Conservation (phyloP, 2,888 invertebrate species). For the Epirrhoe tristata region DNA sequence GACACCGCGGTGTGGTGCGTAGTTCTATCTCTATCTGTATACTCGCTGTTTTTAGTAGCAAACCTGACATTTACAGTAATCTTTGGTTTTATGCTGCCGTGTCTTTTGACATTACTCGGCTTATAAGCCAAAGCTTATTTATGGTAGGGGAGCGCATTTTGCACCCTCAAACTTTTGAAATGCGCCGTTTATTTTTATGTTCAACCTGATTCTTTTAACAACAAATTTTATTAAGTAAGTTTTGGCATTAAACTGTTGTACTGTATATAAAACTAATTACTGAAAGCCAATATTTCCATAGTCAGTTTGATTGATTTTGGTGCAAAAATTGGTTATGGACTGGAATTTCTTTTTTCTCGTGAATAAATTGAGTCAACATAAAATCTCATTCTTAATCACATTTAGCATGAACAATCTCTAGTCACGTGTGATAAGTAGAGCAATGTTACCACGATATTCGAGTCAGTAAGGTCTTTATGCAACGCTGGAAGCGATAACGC, state of each 20-base stretch:
- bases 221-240: neutral
- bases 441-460: conserved; percentile 7
- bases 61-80: conserved; percentile 36
- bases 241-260: neutral
- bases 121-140: neutral
- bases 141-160: neutral
- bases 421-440: neutral
- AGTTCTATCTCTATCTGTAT: conserved; percentile 26
- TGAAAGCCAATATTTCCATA: neutral
- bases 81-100: conserved; percentile 35
- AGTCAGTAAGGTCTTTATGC: conserved; percentile 17
- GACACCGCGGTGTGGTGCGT: conserved; percentile 35
- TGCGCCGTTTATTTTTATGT: neutral
- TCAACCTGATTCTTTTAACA: neutral
- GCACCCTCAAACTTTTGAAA: conserved; percentile 1
- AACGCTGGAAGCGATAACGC: conserved; percentile 50
- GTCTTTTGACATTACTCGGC: conserved; percentile 32
- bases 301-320: neutral
- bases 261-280: neutral
- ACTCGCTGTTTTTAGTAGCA: conserved; percentile 39
- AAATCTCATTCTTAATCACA: neutral
- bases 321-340: neutral
- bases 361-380: neutral
- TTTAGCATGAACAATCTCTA: neutral
- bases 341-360: neutral